Evolutionary conservation across 1,140 invertebrate genomes (phyloP), one percentile per base, ranked within the genome.

Genomic region (Drosophila azteca): DNA sequence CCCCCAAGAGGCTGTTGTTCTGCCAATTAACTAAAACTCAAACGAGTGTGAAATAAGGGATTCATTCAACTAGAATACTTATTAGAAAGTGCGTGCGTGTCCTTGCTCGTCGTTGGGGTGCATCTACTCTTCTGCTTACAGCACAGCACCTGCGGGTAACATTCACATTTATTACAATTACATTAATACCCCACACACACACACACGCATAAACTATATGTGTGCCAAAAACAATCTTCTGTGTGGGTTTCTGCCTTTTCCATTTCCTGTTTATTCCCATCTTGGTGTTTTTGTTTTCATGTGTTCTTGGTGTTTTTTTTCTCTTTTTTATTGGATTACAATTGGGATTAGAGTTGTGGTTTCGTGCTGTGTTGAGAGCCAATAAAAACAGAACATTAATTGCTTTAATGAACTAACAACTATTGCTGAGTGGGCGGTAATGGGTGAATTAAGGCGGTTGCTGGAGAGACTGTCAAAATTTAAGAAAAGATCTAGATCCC

Each of bases 161-260:
- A 62, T 69, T 59, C 63, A 48, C 79, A 78, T 83, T 74, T 82
- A 81, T 82, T 78, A 51, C 63, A 68, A 31, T 68, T 69, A 55
- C 13, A 17, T 55, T 48, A 48, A 54, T 68, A 31, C 6, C 41
- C 0, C 31, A 35, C 31, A 3, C 31, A 35, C 35, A 11, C 35
- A 3, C 31, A 35, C 31, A 35, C 31, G 11, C 31, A 35, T 9
- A 35, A 7, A 35, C 8, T 48, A 39, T 46, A 45, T 39, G 35
- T 46, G 29, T 45, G 43, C 50, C 22, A 6, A 59, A 63, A 29
- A 58, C 26, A 15, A 2, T n/a, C 1, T 15, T 9, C 2, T 15
- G 31, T 9, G 9, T 35, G 9, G 8, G 8, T 35, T 35, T 31
- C 29, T 39, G 51, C n/a, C 3, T 22, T 2, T 2, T 7, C 2